Base-by-base conservation (phyloP, 2,113 vertebrate species). In the Epinephelus lanceolatus region DNA sequence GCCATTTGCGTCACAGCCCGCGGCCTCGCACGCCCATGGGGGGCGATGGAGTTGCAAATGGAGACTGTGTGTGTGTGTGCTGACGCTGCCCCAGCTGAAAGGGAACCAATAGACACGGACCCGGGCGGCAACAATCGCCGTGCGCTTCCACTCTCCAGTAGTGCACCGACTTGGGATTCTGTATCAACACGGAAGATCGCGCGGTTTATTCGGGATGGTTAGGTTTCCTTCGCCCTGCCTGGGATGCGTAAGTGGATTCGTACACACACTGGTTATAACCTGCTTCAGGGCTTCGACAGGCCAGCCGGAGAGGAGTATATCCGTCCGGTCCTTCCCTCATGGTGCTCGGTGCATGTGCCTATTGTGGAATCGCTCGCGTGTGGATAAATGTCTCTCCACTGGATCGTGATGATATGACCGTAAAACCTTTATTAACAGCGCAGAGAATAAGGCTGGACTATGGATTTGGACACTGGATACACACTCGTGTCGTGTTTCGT, bases 1-100 rank as follows among this genome's bases (percentile, higher is more conserved):
- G 90, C 86, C 87, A 88, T 93, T 94, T 94, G 94, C 94, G 94
- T 94, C 93, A 94, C 92, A 88, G 92, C 91, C 93, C 89, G 88
- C 90, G 93, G 91, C 89, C 91, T 90, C 89, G 89, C 84, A 93
- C 89, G 92, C 90, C 94, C 94, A 92, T 91, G 91, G 91, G 92
- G 88, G 89, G 93, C 90, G 89, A 93, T 90, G 94, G 91, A 92
- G 93, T 91, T 91, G 93, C 93, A 91, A 93, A 92, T 92, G 93
- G 92, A 93, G 92, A 89, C 85, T 70, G 87, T 83, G 76, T 30
- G 30, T 30, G 75, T 51, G 78, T 70, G 87, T 83, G 90, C 87
- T 93, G 89, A 93, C 91, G 93, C 92, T 92, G 92, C 85, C 89
- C 89, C 91, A 83, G 91, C 90, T 89, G 91, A 93, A 90, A 83